Conservation (phyloP, 2,888 invertebrate species). For the Portevinia maculata region DNA sequence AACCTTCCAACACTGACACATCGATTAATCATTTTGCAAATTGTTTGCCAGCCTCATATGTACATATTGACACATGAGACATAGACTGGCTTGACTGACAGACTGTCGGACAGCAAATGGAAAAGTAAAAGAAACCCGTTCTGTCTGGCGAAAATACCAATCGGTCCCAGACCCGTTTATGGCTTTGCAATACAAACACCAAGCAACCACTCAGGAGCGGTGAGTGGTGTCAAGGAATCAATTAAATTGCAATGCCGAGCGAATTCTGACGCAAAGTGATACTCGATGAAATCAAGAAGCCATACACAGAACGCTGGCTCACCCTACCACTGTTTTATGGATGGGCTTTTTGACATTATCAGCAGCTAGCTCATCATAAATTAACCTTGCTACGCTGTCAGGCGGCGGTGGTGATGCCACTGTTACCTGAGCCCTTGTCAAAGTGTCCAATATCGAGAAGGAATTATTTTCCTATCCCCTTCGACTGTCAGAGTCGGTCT, state of each 20-base stretch:
- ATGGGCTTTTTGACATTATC: constrained; percentile 51
- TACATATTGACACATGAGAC: constrained; percentile 68
- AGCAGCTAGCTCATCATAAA: constrained; percentile 59
- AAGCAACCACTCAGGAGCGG: constrained; percentile 35
- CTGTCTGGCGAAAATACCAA: constrained; percentile 48
- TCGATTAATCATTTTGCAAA: constrained; percentile 74
- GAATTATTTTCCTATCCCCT: constrained; percentile 34
- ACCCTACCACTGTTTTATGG: constrained; percentile 4
- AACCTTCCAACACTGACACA: constrained; percentile 35
- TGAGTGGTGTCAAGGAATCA: constrained; percentile 73
- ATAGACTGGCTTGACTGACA: constrained; percentile 50
- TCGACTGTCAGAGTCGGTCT: constrained; percentile 1
- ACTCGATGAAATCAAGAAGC: constrained; percentile 59
- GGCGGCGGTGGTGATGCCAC: constrained; percentile 14
- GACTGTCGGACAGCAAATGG: constrained; percentile 26
- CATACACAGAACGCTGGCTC: constrained; percentile 38
- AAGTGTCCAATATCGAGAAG: constrained; percentile 56
- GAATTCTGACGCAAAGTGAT: constrained; percentile 50
- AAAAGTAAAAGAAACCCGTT: constrained; percentile 48
- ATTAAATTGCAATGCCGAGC: constrained; percentile 64
- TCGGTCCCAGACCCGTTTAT: constrained; percentile 35
- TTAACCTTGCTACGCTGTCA: constrained; percentile 66
- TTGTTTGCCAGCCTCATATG: constrained; percentile 66
- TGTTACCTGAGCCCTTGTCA: constrained; percentile 63
- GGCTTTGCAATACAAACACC: constrained; percentile 40